Percentiles rank a stretch among this genome's conserved stretches.
phyloP scores from a whole-genome alignment of 2,888 invertebrate species.

The Ceramica pisi region DNA sequence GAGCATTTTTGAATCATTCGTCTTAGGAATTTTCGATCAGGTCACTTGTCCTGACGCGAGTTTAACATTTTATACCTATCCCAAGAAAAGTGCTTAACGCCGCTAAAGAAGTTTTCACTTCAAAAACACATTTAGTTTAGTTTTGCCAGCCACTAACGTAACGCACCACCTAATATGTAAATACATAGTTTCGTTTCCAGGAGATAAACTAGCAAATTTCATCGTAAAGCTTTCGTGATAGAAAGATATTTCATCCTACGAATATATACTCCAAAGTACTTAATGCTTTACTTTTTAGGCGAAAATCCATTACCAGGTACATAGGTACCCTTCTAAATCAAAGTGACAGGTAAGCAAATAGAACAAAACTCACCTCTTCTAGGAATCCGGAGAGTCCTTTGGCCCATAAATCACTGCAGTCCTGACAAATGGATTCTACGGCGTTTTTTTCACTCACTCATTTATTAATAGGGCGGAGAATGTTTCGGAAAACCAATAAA shows the following conservation, averaged over 20 bases:
- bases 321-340: constrained; percentile 85
- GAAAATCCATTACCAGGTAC: constrained; percentile 62
- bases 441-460: constrained; percentile 89
- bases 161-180: too few species aligned
- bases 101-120: too few species aligned
- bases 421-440: constrained; percentile 91
- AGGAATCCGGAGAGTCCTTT: constrained; percentile 87
- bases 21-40: too few species aligned
- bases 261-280: constrained; percentile 33
- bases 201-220: not conserved
- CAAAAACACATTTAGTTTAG: too few species aligned
- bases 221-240: not conserved
- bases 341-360: constrained; percentile 90
- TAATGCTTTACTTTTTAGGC: constrained; percentile 56
- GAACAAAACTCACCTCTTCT: constrained; percentile 89
- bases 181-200: not conserved
- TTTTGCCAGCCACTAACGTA: not conserved
- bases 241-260: not conserved
- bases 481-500: constrained; percentile 91
- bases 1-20: too few species aligned
- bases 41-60: too few species aligned
- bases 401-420: constrained; percentile 88
- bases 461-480: constrained; percentile 90
- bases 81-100: too few species aligned
- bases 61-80: too few species aligned